Percentiles rank a stretch among this genome's conserved stretches.
These are phyloP conservation scores for Callocephalon fimbriatum DNA, from an alignment of 2,113 vertebrate species.

Conservation along the genomic window DNA sequence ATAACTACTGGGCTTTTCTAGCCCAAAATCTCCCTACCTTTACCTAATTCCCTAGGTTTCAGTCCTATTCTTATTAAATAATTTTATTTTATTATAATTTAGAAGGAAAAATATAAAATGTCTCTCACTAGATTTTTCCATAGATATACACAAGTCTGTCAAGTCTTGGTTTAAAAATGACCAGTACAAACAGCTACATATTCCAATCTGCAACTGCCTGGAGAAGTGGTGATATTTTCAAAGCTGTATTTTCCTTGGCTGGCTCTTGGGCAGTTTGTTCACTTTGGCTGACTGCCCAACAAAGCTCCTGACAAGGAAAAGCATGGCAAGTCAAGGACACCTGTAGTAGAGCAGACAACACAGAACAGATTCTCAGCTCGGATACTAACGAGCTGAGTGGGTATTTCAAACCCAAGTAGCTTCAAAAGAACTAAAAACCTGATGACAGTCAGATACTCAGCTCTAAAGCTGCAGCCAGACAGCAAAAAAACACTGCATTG, in stretches of 20 bases:
- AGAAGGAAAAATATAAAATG: neutral
- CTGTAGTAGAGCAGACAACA: neutral
- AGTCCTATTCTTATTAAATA: neutral
- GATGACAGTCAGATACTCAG: neutral
- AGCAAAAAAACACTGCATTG: neutral
- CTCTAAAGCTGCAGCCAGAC: neutral
- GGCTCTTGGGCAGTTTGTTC: neutral
- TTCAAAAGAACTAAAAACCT: neutral
- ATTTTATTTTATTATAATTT: neutral
- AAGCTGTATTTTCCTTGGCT: constrained; percentile 49
- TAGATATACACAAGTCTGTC: neutral
- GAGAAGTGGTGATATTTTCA: neutral
- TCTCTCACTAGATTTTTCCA: neutral
- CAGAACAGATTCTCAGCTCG: neutral
- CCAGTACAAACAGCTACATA: neutral
- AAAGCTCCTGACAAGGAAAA: neutral
- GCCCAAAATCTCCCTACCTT: neutral
- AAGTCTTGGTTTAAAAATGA: neutral
- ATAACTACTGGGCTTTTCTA: neutral
- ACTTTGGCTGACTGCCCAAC: neutral
- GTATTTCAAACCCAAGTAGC: neutral
- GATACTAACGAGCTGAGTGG: neutral
- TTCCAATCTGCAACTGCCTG: neutral
- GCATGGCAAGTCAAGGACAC: neutral
- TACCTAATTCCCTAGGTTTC: neutral